These are phyloP conservation scores for Plumapathes pennacea DNA, from an alignment of 92 coral and sea anemone species.

Conservation along the genomic window DNA sequence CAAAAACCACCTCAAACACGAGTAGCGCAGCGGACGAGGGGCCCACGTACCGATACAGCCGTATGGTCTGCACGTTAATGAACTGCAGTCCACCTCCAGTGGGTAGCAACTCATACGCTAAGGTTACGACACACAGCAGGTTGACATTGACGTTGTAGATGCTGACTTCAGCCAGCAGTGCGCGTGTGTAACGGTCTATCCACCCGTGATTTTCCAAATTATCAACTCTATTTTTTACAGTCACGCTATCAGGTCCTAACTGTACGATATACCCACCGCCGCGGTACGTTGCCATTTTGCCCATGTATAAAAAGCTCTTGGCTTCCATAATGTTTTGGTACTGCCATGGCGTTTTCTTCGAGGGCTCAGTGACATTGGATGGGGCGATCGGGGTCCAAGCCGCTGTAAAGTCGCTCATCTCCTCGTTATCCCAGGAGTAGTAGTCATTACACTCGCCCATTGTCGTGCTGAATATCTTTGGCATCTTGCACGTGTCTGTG, in stretches of 20 bases:
- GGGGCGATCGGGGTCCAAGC: constrained; percentile 49
- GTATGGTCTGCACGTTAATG: constrained; percentile 73
- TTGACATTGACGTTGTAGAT: constrained; percentile 77
- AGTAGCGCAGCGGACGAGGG: constrained; percentile 72
- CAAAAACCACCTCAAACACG: constrained; percentile 70
- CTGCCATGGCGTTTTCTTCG: constrained; percentile 41
- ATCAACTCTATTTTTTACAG: constrained; percentile 19
- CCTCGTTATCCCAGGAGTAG: constrained; percentile 88
- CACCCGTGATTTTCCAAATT: constrained; percentile 47
- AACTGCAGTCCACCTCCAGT: constrained; percentile 65
- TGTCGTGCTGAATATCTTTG: constrained; percentile 32
- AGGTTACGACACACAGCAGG: constrained; percentile 73
- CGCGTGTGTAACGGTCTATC: constrained; percentile 85
- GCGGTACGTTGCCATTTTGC: constrained; percentile 77
- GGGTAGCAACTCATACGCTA: constrained; percentile 71
- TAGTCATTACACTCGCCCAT: constrained; percentile 68
- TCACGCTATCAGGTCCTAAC: constrained; percentile 60
- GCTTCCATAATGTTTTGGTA: constrained; percentile 62
- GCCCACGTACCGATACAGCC: constrained; percentile 74
- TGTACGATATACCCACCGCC: constrained; percentile 81
- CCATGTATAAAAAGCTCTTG: constrained; percentile 82
- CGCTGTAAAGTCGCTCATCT: constrained; percentile 33
- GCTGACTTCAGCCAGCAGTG: constrained; percentile 76
- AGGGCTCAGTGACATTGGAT: constrained; percentile 16
- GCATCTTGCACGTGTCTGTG: constrained; percentile 78